These are phyloP conservation scores for Epicampocera succincta DNA, from an alignment of 2,888 invertebrate species.

Conservation along the genomic window DNA sequence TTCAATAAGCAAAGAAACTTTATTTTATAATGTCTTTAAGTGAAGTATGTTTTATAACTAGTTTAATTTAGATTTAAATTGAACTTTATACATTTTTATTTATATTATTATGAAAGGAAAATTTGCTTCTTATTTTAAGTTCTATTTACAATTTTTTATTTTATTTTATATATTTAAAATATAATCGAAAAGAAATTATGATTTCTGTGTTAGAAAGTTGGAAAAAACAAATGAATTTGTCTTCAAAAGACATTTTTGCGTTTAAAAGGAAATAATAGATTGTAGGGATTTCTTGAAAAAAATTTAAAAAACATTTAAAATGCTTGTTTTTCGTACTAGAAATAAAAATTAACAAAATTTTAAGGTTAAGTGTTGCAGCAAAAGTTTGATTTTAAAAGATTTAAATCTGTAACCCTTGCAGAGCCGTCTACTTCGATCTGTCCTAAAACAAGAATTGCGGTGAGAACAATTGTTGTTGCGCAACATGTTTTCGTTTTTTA, in stretches of 20 bases:
- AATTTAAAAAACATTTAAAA: conserved; percentile 55
- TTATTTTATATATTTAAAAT: conserved; percentile 5
- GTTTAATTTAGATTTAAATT: conserved; percentile 24
- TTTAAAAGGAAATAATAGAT: conserved; percentile 16
- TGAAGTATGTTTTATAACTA: conserved; percentile 5
- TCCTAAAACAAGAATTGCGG: too few relatives aligned
- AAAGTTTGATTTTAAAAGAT: not conserved
- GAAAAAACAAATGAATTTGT: conserved; percentile 7
- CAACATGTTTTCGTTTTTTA: too few relatives aligned
- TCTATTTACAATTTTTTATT: conserved; percentile 54
- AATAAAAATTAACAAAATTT: conserved; percentile 4
- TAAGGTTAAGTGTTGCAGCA: not conserved
- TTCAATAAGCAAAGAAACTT: conserved; percentile 44
- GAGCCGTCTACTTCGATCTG: too few relatives aligned
- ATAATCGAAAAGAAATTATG: conserved; percentile 1
- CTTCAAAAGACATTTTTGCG: conserved; percentile 56
- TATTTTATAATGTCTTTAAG: conserved; percentile 24
- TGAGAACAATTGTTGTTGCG: too few relatives aligned
- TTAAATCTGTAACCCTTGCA: too few relatives aligned
- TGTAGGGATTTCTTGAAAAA: conserved; percentile 9
- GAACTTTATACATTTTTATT: conserved; percentile 60
- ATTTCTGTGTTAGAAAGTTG: conserved; percentile 3
- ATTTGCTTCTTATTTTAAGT: not conserved
- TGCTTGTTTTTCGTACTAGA: conserved; percentile 44
- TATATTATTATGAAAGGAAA: not conserved